Evolutionary conservation across 2,797 vertebrate genomes (phyloP), one percentile per base, ranked within the genome.

Genomic region (Hyperoplus lanceolatus): DNA sequence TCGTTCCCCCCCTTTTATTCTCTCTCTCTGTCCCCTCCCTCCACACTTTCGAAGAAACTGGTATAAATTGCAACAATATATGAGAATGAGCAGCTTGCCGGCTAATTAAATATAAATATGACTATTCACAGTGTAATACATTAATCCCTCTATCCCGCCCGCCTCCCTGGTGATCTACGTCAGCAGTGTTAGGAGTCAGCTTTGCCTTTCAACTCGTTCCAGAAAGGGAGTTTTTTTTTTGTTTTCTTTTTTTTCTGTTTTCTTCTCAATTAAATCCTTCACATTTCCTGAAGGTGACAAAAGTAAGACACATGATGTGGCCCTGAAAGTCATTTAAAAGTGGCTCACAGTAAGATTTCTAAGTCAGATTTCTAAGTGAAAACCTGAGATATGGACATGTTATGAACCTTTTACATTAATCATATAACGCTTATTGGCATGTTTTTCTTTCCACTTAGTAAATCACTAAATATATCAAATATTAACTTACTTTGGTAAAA

Each of bases 51-150:
- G 68, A 46, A 73, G 58, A 63, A 66, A 54, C 53, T 0, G 57
- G 63, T 76, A 72, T 75, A 66, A 38, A 63, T 43, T 65, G 54
- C 46, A 16, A 5, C 3, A 8, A 51, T 51, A 73, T 64, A 13
- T 15, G 21, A 75, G 67, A 62, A 66, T 1, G 43, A 84, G 89
- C 88, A 90, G 87, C 85, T 81, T 85, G 75, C 6, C 29, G 15
- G 14, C 36, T 83, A 63, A 89, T 89, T 75, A 83, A 89, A 87
- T 83, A 89, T 88, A 87, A 88, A 88, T 87, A 72, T 53, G 61
- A 67, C 18, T 45, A 93, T 90, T 83, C 29, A 90, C 50, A 80
- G 78, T 41, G 67, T 79, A 72, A 88, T 89, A 72, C 89, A 89
- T 89, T 3, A 82, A 88, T 89, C 89, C 70, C 70, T 85, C 75